Conservation (phyloP, 2,888 invertebrate genomes). For the Drosophila hawaiiensis region DNA sequence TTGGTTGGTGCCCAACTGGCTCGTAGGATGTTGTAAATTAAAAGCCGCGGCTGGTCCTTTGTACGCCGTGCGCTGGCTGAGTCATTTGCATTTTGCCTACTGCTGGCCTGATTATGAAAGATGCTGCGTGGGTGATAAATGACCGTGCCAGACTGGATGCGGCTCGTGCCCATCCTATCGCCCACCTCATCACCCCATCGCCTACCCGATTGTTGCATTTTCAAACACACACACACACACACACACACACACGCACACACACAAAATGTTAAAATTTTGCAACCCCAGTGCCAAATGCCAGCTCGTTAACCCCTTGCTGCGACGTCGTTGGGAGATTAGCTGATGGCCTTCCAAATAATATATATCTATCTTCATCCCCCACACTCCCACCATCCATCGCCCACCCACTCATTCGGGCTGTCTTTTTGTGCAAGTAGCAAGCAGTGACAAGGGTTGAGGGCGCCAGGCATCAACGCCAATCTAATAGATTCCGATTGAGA, state of each 20-base stretch:
- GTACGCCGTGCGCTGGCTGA: constrained; percentile 61
- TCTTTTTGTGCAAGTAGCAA: background rate
- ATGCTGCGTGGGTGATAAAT: constrained; percentile 85
- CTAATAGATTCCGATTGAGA: constrained; percentile 86
- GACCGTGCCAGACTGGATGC: constrained; percentile 74
- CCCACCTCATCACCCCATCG: background rate
- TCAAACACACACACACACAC: constrained; percentile 17
- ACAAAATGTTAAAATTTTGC: constrained; percentile 50
- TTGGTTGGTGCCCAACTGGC: constrained; percentile 52
- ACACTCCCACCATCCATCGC: background rate
- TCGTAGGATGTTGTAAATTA: constrained; percentile 82
- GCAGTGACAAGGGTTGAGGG: constrained; percentile 58
- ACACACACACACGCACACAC: background rate
- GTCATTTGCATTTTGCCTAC: constrained; percentile 83
- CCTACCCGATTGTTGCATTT: constrained; percentile 71
- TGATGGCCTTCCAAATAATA: constrained; percentile 57
- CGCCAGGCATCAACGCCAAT: constrained; percentile 72
- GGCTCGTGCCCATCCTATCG: constrained; percentile 22
- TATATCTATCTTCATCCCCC: constrained; percentile 54
- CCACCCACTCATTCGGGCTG: background rate
- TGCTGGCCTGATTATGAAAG: constrained; percentile 84
- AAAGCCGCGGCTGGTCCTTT: constrained; percentile 81
- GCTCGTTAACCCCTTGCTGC: constrained; percentile 83
- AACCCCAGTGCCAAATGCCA: constrained; percentile 56
- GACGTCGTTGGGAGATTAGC: constrained; percentile 70